Evolutionary conservation across 2,888 invertebrate genomes (phyloP), one percentile per base, ranked within the genome.

Genomic region (Entomobrya multifasciata): DNA sequence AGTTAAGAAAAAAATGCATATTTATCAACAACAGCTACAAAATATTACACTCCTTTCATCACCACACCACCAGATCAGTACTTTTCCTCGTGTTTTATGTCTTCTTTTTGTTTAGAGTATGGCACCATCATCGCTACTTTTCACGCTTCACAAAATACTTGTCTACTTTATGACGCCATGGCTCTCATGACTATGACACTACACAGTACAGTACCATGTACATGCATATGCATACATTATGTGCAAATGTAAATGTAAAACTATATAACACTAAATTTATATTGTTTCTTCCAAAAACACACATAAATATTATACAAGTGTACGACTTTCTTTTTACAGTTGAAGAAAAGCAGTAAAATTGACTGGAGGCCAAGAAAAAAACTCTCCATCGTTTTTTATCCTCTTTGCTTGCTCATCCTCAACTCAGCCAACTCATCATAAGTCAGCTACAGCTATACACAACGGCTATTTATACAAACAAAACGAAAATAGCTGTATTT

Each of bases 291-390:
- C 44, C 65, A 62, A 84, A 77, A 55, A 36, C 72, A 83, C 55
- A 80, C 13, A 49, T 15, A 76, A 15, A 13, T n/a, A 49, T 13
- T n/a, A 49, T 15, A 49, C n/a, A 49, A 49, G 13, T 13, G 65
- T n/a, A 15, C 49, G 8, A 36, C 36, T 36, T 49, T n/a, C n/a
- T n/a, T 49, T 15, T 13, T 13, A 17, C 11, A 13, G 30, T 11
- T 22, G 15, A 77, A 44, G 60, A 44, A 77, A 57, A 60, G 17
- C 22, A 62, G 49, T 49, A 55, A 55, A 74, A 84, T 84, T 84
- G 84, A 84, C 67, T 77, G 22, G 36, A 55, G 67, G 84, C 84
- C 84, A 84, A 84, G 27, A 84, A 76, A 36, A 57, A 62, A 30
- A 62, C 13, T 77, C 6, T 79, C 17, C 55, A 22, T 52, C 27